Percentiles rank a stretch among this genome's conserved stretches.
phyloP scores from a whole-genome alignment of 2,888 invertebrate genomes.

The Gryllus longicercus region DNA sequence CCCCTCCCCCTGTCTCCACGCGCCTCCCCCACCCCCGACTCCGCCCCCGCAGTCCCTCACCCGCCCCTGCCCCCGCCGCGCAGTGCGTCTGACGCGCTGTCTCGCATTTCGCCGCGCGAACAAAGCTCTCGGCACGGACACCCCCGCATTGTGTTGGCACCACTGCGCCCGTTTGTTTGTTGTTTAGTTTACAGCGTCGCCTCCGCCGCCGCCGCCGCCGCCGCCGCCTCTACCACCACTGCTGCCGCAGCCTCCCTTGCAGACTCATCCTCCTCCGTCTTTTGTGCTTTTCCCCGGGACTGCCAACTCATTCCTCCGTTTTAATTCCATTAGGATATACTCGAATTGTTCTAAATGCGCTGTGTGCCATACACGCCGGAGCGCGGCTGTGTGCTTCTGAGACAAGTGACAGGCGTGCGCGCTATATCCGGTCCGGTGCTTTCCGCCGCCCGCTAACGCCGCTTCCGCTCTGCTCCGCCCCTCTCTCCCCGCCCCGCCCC shows the following conservation, averaged over 20 bases:
- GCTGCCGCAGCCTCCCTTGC: not conserved
- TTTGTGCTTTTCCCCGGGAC: not conserved
- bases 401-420: not conserved
- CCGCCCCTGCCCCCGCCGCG: not conserved
- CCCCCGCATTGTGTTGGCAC: constrained; percentile 17
- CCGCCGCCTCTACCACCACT: not conserved
- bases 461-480: not conserved
- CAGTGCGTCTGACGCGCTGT: not conserved
- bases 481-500: not conserved
- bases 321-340: constrained; percentile 17
- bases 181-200: constrained; percentile 1
- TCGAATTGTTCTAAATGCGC: constrained; percentile 17
- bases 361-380: not conserved
- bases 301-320: constrained; percentile 17
- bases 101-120: not conserved
- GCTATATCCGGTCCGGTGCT: constrained; percentile 1
- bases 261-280: not conserved
- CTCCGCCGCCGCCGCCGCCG: not conserved
- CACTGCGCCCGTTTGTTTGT: constrained; percentile 1
- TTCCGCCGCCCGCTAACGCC: not conserved
- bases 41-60: not conserved
- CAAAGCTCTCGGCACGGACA: not conserved
- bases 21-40: not conserved
- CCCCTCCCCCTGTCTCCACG: not conserved
- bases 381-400: not conserved